These are phyloP conservation scores for Danio rerio DNA, from an alignment of 2,113 vertebrate species.

Conservation along the genomic window DNA sequence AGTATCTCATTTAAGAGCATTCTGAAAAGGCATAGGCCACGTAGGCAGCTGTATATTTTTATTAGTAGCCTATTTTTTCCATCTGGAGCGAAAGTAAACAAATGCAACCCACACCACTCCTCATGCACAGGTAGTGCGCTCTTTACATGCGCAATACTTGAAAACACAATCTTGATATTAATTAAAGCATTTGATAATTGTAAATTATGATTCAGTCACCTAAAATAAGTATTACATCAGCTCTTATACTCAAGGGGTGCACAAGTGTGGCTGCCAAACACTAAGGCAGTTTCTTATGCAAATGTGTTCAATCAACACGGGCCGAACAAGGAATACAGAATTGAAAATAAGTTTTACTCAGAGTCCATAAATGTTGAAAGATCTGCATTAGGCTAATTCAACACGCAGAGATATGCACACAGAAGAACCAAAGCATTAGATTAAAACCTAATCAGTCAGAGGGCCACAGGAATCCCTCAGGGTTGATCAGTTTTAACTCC, in stretches of 20 bases:
- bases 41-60: neutral
- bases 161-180: neutral
- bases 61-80: slow-evolving; percentile 1
- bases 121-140: neutral
- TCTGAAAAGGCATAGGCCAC: neutral
- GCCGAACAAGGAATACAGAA: neutral
- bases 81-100: neutral
- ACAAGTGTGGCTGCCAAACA: neutral
- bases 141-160: neutral
- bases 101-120: neutral
- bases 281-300: neutral
- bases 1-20: slow-evolving; percentile 33
- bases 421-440: slow-evolving; percentile 19
- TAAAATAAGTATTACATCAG: neutral
- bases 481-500: neutral
- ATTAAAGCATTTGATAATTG: neutral
- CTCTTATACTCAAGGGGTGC: neutral
- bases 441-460: slow-evolving; percentile 28
- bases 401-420: neutral
- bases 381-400: slow-evolving; percentile 16
- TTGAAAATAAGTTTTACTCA: neutral
- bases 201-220: neutral
- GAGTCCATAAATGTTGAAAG: neutral
- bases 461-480: neutral
- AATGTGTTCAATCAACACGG: neutral